phyloP scores from a whole-genome alignment of 2,113 vertebrate species.

The Hystrix cristata region DNA sequence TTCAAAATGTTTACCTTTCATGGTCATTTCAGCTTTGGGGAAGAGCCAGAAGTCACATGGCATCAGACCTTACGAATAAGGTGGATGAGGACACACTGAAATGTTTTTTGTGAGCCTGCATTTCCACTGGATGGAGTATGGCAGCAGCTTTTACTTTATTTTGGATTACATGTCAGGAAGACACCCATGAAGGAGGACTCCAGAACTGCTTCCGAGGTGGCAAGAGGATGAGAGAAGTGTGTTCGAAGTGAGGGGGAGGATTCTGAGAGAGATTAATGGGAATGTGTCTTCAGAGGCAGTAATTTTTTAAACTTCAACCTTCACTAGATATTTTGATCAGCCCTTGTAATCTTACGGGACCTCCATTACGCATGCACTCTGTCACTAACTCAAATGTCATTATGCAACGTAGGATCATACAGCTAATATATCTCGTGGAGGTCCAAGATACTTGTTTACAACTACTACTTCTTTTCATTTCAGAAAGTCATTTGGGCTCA shows the following conservation, averaged over 20 bases:
- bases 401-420: neutral
- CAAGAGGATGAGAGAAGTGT: neutral
- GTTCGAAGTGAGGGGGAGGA: neutral
- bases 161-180: neutral
- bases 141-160: neutral
- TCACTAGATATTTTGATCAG: neutral
- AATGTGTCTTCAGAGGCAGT: neutral
- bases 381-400: neutral
- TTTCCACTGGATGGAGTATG: neutral
- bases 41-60: neutral
- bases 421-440: neutral
- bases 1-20: neutral
- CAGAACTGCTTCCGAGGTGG: neutral
- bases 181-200: neutral
- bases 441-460: conserved; percentile 6
- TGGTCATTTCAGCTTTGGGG: neutral
- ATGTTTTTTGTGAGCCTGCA: neutral
- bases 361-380: too few species aligned
- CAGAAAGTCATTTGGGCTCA: neutral
- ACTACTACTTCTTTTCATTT: conserved; percentile 40
- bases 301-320: neutral
- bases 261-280: neutral
- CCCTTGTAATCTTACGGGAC: neutral
- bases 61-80: neutral
- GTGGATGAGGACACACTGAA: neutral